A percentile compares a stretch with the other conserved stretches of the same genome.
Evolutionary conservation across 2,797 vertebrate genomes (phyloP).

Genomic region (Falco cherrug): DNA sequence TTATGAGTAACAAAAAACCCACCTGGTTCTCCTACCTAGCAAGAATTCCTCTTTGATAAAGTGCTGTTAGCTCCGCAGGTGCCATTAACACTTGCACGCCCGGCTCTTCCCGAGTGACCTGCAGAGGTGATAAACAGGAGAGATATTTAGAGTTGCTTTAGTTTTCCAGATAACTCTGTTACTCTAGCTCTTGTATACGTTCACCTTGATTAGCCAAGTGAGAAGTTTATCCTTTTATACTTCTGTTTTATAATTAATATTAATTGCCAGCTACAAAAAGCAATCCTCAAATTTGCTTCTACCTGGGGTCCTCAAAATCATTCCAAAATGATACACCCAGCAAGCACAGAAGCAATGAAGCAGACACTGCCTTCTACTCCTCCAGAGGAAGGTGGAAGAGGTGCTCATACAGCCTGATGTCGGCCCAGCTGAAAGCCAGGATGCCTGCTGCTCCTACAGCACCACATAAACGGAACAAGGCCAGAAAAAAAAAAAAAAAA

Average conservation of each 20-base stretch:
- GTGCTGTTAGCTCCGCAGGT: not conserved
- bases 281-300: not conserved
- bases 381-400: not conserved
- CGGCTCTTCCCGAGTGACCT: no score
- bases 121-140: not conserved
- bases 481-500: not conserved
- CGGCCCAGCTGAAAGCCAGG: not conserved
- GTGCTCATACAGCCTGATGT: not conserved
- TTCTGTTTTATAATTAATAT: not conserved
- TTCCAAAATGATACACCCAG: not conserved
- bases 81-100: not conserved
- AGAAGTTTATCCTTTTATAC: not conserved
- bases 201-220: not conserved
- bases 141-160: not conserved
- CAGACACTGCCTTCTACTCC: fast-evolving
- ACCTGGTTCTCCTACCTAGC: no score
- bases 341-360: not conserved
- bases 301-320: not conserved
- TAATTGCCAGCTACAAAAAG: not conserved
- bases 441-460: not conserved
- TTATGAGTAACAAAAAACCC: no score
- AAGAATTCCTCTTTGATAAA: not conserved
- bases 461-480: not conserved
- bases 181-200: not conserved
- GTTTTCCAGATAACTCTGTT: not conserved